A percentile compares a stretch with the other conserved stretches of the same genome.
Conservation (phyloP, 2,113 vertebrate genomes). For the Ceratotherium simum region DNA sequence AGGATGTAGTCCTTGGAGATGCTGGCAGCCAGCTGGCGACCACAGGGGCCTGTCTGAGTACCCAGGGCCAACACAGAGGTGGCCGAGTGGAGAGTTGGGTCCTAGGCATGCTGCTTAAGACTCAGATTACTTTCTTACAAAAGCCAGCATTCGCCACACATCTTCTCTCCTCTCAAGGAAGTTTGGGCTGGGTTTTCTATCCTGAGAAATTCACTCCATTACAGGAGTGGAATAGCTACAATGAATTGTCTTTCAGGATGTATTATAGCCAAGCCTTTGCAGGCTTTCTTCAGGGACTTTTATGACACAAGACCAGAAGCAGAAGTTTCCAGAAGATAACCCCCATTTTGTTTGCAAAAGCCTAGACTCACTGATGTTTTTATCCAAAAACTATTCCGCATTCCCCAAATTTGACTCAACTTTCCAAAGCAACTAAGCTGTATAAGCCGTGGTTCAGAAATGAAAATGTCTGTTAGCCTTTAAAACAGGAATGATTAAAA, state of each 20-base stretch:
- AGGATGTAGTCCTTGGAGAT: neutral
- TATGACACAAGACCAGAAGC: neutral
- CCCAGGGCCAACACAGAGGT: neutral
- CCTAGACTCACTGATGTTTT: neutral
- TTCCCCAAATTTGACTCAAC: neutral
- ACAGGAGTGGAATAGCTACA: neutral
- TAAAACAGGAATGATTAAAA: neutral
- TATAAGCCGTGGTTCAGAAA: neutral
- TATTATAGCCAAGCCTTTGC: neutral
- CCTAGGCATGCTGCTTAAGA: neutral
- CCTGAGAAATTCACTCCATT: neutral
- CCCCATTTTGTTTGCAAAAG: neutral
- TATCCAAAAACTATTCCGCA: neutral
- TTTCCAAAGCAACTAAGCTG: neutral
- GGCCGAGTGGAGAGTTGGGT: neutral
- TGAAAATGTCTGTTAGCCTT: neutral
- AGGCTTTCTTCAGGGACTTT: neutral
- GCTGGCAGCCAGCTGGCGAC: neutral
- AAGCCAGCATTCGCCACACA: neutral
- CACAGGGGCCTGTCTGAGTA: neutral
- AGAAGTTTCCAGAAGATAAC: slow-evolving; percentile 2
- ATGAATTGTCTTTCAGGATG: neutral
- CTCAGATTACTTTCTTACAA: neutral
- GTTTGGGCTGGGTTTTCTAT: neutral
- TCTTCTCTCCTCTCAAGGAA: neutral